Conservation (phyloP, 1,140 invertebrate genomes). For the Diorhabda carinulata region DNA sequence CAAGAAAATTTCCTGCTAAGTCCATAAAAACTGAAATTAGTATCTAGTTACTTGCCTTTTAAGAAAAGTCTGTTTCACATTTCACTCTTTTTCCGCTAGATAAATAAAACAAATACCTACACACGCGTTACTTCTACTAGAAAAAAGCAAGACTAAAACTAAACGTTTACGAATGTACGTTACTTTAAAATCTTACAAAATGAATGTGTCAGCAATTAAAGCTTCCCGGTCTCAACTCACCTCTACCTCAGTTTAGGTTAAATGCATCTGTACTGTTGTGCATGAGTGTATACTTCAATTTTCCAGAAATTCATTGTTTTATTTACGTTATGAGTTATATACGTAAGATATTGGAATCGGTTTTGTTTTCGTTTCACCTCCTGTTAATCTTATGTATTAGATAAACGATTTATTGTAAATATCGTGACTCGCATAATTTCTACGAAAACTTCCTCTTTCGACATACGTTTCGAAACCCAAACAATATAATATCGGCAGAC, state of each 20-base stretch:
- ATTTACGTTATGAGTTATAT: background rate
- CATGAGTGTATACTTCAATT: background rate
- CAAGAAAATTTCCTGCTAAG: too few relatives aligned
- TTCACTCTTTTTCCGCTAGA: background rate
- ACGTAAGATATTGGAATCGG: background rate
- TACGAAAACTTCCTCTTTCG: too few relatives aligned
- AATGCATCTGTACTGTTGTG: background rate
- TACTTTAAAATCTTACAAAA: background rate
- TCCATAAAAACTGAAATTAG: too few relatives aligned
- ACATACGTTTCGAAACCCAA: too few relatives aligned
- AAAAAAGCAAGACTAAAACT: background rate
- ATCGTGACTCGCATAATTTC: too few relatives aligned
- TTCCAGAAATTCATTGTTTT: background rate
- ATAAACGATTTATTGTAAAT: too few relatives aligned
- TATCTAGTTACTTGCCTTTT: background rate
- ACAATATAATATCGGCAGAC: too few relatives aligned
- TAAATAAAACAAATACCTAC: too few relatives aligned
- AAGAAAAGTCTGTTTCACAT: background rate
- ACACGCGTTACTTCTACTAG: too few relatives aligned
- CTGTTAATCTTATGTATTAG: too few relatives aligned
- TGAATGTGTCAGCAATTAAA: slow-evolving; percentile 2
- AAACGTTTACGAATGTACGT: background rate
- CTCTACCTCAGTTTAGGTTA: background rate
- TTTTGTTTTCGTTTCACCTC: too few relatives aligned
- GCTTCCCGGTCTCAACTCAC: background rate